Evolutionary conservation across 2,113 vertebrate genomes (phyloP).

Genomic region (Panthera leo): DNA sequence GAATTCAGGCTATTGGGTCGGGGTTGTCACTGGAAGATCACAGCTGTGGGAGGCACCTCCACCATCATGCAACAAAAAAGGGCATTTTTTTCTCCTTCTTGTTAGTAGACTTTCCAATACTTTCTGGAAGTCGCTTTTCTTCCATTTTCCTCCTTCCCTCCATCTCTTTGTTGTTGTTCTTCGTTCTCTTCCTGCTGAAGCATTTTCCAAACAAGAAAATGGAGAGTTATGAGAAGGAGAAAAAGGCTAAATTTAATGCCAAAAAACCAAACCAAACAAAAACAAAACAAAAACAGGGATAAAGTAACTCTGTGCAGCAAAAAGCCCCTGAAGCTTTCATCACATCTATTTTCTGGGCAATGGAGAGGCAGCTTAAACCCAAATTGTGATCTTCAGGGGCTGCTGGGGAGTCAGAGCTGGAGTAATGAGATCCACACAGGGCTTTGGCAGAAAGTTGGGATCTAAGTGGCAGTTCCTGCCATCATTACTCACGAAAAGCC

Average conservation of each 20-base stretch:
- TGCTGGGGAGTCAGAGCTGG: constrained; percentile 29
- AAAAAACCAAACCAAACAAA: no score
- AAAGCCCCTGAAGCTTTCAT: background rate
- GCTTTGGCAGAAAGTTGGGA: constrained; percentile 47
- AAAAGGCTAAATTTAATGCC: background rate
- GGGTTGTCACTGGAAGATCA: background rate
- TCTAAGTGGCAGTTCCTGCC: constrained; percentile 28
- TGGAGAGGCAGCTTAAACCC: background rate
- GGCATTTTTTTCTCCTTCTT: background rate
- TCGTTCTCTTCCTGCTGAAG: background rate
- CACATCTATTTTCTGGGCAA: background rate
- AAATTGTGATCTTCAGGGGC: background rate
- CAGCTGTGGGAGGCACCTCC: background rate
- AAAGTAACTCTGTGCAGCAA: background rate
- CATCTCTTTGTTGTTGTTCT: background rate
- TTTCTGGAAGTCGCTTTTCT: background rate
- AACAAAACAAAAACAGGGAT: background rate
- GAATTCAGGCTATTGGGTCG: background rate
- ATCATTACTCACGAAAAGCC: constrained; percentile 38
- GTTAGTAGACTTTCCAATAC: background rate
- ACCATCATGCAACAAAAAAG: background rate
- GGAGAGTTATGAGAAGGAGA: background rate
- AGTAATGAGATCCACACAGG: constrained; percentile 58
- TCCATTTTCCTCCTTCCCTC: background rate
- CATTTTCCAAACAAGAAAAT: constrained; percentile 1